Conservation (phyloP, 2,888 invertebrate species). For the Dastarcus helophoroides region DNA sequence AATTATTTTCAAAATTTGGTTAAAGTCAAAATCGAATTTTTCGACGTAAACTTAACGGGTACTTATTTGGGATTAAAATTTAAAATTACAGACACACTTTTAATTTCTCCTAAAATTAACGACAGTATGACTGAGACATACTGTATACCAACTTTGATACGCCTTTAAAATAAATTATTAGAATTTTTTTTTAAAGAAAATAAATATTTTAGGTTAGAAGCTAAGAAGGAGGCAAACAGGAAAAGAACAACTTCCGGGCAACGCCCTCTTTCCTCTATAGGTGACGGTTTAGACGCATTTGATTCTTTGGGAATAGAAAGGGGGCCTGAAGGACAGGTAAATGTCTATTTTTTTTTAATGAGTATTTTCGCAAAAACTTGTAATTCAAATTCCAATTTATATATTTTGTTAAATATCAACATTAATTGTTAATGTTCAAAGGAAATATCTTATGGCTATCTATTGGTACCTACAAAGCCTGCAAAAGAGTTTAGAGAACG, state of each 20-base stretch:
- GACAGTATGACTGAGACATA: no score
- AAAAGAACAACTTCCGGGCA: slow-evolving; percentile 73
- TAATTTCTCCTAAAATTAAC: no score
- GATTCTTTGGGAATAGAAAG: slow-evolving; percentile 72
- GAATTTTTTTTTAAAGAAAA: neutral
- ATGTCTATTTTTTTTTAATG: slow-evolving; percentile 4
- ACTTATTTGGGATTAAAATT: no score
- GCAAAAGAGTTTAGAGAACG: slow-evolving; percentile 38
- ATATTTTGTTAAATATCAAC: neutral
- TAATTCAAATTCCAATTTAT: slow-evolving; percentile 2
- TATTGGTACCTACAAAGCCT: slow-evolving; percentile 62
- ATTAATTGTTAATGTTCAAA: slow-evolving; percentile 26
- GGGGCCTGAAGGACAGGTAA: slow-evolving; percentile 69
- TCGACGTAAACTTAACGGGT: no score
- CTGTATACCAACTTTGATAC: no score
- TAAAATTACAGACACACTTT: neutral
- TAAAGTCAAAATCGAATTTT: no score
- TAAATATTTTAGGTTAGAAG: slow-evolving; percentile 5
- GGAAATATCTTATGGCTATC: slow-evolving; percentile 82
- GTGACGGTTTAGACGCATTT: slow-evolving; percentile 76
- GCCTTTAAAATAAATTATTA: neutral
- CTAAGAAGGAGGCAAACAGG: slow-evolving; percentile 37
- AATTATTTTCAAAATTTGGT: no score
- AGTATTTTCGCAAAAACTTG: neutral
- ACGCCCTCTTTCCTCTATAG: slow-evolving; percentile 71